Evolutionary conservation across 2,113 vertebrate species (phyloP).

Genomic region (Psilopsiagon aymara): DNA sequence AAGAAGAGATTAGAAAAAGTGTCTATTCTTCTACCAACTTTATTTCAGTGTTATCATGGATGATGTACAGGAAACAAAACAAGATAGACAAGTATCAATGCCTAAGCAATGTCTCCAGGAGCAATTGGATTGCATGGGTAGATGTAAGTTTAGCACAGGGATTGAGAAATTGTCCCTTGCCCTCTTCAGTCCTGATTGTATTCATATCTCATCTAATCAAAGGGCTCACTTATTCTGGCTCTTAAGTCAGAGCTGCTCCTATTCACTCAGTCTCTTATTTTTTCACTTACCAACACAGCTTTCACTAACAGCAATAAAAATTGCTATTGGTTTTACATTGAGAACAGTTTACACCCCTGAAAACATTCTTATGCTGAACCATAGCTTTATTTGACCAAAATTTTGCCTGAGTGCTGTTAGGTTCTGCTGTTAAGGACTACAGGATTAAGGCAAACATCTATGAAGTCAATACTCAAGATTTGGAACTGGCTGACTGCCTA

Average conservation of each 20-base stretch:
- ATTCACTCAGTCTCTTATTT: not conserved
- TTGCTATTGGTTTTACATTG: not conserved
- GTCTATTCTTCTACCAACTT: constrained; percentile 30
- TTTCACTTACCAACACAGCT: not conserved
- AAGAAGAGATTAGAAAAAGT: not conserved
- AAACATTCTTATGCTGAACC: not conserved
- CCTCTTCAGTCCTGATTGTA: not conserved
- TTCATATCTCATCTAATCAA: not conserved
- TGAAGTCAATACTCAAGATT: not conserved
- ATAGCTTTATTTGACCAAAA: not conserved
- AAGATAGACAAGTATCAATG: constrained; percentile 10
- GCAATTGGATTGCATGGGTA: not conserved
- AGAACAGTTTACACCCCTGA: not conserved
- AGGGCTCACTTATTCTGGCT: not conserved
- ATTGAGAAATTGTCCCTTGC: not conserved
- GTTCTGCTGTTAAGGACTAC: not conserved
- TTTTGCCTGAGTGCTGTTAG: not conserved
- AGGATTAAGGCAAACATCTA: not conserved
- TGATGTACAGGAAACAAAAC: constrained; percentile 60
- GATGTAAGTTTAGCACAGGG: not conserved
- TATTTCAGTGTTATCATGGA: constrained; percentile 61
- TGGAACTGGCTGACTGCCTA: not conserved
- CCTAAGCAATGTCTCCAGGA: not conserved
- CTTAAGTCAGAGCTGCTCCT: not conserved
- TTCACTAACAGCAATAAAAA: not conserved